Evolutionary conservation across 1,140 invertebrate species (phyloP).

Genomic region (Achroia grisella): DNA sequence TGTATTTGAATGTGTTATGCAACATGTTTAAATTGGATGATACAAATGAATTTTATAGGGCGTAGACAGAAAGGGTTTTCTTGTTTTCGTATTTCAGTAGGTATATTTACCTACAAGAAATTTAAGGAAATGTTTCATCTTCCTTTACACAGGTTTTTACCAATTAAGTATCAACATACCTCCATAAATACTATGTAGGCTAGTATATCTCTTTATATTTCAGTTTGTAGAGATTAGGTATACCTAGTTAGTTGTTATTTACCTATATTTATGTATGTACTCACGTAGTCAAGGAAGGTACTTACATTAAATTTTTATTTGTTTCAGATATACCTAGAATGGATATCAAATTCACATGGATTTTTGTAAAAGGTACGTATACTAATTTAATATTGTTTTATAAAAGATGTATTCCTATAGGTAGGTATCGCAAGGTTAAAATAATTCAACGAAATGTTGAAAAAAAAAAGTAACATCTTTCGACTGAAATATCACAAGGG

Average conservation of each 20-base stretch:
- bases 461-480: conserved; percentile 1
- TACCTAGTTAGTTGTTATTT: too few species aligned
- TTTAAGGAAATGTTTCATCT: too few species aligned
- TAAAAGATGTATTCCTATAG: too few species aligned
- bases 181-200: too few species aligned
- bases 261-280: too few species aligned
- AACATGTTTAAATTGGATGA: conserved; percentile 35
- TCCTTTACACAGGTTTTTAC: too few species aligned
- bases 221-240: too few species aligned
- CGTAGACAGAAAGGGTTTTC: conserved; percentile 3
- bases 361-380: conserved; percentile 3
- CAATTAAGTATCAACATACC: too few species aligned
- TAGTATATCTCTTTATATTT: too few species aligned
- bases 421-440: neutral
- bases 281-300: too few species aligned
- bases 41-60: conserved; percentile 10
- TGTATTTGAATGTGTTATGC: conserved; percentile 42
- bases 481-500: conserved; percentile 32
- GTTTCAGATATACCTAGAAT: conserved; percentile 10
- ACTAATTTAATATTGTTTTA: neutral
- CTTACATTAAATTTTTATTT: conserved; percentile 1
- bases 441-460: neutral
- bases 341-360: neutral
- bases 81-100: too few species aligned
- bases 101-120: too few species aligned